Conservation (phyloP, 2,113 vertebrate genomes). For the Centrocercus urophasianus region DNA sequence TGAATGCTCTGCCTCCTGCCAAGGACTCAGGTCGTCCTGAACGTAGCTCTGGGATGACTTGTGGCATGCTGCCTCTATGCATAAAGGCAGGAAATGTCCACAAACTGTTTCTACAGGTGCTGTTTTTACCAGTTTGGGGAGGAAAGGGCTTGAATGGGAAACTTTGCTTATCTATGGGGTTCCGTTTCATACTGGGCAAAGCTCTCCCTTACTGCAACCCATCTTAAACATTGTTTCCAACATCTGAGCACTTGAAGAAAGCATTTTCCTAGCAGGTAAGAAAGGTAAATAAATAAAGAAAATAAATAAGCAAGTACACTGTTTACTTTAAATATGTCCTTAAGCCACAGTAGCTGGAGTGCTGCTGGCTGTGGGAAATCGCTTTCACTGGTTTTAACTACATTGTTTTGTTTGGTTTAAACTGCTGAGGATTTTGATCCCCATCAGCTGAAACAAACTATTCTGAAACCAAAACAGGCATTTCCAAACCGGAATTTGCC, state of each 20-base stretch:
- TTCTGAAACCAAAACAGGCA: not conserved
- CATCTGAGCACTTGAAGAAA: not conserved
- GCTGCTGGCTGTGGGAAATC: not conserved
- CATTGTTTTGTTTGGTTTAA: not conserved
- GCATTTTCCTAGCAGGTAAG: not conserved
- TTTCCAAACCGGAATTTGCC: not conserved
- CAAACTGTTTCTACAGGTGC: not conserved
- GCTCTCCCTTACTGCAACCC: not conserved
- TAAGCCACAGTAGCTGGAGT: not conserved
- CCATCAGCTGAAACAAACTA: not conserved
- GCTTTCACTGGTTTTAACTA: conserved; percentile 6
- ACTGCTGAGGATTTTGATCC: not conserved
- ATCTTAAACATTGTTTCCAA: not conserved
- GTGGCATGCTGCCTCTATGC: not conserved
- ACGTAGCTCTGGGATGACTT: not conserved
- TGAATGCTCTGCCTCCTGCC: not conserved
- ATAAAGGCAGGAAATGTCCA: not conserved
- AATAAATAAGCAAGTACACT: not conserved
- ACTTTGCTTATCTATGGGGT: rapidly evolving
- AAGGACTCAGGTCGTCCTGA: not conserved
- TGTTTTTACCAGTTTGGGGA: not conserved
- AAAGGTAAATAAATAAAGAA: not conserved
- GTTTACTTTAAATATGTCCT: not conserved
- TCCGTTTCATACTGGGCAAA: not conserved
- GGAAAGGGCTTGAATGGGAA: not conserved